These are phyloP conservation scores for Oscheius sp. DNA, from an alignment of 1,140 invertebrate species.

Conservation along the genomic window DNA sequence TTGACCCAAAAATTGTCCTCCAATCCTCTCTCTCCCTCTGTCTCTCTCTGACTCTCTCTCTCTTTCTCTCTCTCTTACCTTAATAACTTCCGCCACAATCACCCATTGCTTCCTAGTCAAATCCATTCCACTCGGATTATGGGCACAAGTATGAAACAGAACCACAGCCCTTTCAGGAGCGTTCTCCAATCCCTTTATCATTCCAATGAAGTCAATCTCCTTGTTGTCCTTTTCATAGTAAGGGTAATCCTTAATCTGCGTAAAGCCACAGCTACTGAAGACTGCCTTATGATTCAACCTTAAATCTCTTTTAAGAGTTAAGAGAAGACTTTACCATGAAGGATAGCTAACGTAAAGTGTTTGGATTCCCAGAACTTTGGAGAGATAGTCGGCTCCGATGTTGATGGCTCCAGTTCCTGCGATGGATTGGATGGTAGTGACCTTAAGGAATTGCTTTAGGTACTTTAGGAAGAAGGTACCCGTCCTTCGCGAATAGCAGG, in stretches of 20 bases:
- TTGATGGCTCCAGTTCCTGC: conserved; percentile 82
- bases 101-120: conserved; percentile 64
- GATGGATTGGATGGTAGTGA: conserved; percentile 82
- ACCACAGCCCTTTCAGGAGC: conserved; percentile 70
- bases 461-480: conserved; percentile 19
- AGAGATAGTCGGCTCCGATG: conserved; percentile 84
- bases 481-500: conserved; percentile 73
- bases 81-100: conserved; percentile 60
- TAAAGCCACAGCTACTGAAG: conserved; percentile 82
- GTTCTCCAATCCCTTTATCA: conserved; percentile 70
- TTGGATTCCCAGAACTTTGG: conserved; percentile 72
- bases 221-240: conserved; percentile 83
- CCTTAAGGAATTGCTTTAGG: conserved; percentile 64
- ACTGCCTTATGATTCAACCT: conserved; percentile 79
- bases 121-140: conserved; percentile 89
- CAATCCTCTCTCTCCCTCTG: too few relatives aligned
- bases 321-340: conserved; percentile 77
- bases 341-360: conserved; percentile 86
- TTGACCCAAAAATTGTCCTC: too few relatives aligned
- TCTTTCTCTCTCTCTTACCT: too few relatives aligned
- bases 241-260: conserved; percentile 72
- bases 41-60: too few relatives aligned
- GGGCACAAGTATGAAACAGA: conserved; percentile 90
- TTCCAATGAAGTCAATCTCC: conserved; percentile 78
- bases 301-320: neutral